A percentile compares a stretch with the other conserved stretches of the same genome.
Conservation (phyloP, 1,140 invertebrate genomes). For the Drosophila lini region DNA sequence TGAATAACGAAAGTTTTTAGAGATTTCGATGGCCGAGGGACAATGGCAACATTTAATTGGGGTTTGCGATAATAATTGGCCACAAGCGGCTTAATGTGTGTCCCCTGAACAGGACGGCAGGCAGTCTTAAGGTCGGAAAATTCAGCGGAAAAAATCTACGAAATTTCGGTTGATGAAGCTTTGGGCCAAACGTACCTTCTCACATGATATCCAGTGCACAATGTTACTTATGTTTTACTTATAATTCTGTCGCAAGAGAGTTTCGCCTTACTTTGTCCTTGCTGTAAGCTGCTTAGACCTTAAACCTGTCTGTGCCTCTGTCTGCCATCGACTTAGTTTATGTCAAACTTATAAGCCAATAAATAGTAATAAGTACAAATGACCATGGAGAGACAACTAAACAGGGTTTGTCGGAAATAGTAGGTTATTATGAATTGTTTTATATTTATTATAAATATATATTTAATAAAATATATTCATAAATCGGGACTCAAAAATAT, state of each 20-base stretch:
- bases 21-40: conserved; percentile 35
- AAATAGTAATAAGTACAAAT: conserved; percentile 25
- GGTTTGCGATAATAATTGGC: conserved; percentile 51
- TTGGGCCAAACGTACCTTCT: background rate
- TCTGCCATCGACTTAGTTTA: conserved; percentile 30
- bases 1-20: conserved; percentile 27
- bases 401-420: background rate
- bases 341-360: conserved; percentile 31
- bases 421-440: background rate
- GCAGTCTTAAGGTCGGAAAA: conserved; percentile 2
- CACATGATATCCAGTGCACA: background rate
- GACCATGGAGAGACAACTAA: no score
- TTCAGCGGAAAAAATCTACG: conserved; percentile 10
- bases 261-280: conserved; percentile 9
- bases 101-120: background rate
- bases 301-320: conserved; percentile 11
- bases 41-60: conserved; percentile 60
- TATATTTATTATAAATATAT: background rate
- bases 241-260: conserved; percentile 5
- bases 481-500: background rate
- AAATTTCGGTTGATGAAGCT: conserved; percentile 1
- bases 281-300: conserved; percentile 37
- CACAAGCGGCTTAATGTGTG: conserved; percentile 43
- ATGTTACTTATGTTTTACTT: conserved; percentile 1
- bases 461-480: background rate